Percentiles rank a stretch among this genome's conserved stretches.
phyloP scores from a whole-genome alignment of 2,888 invertebrate genomes.

The Limnephilus auricula region DNA sequence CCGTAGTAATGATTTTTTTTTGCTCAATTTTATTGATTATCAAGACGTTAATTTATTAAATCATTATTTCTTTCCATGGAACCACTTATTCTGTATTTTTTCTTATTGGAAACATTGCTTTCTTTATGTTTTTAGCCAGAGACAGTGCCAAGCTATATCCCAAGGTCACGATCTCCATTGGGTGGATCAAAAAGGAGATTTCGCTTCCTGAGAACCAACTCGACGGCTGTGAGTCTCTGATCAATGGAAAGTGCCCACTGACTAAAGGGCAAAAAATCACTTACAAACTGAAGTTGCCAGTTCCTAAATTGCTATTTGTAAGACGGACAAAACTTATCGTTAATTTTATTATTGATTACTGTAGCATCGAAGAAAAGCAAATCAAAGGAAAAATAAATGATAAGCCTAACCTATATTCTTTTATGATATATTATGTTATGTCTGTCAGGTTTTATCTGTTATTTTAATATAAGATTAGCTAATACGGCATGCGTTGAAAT shows the following conservation, averaged over 20 bases:
- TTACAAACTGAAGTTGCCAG: conserved; percentile 70
- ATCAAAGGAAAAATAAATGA: no score
- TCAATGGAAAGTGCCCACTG: conserved; percentile 70
- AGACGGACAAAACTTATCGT: background rate
- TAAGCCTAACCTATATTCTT: no score
- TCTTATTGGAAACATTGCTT: background rate
- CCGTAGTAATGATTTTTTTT: no score
- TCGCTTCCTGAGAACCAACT: conserved; percentile 69
- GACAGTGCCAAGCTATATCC: conserved; percentile 67
- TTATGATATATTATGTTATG: no score
- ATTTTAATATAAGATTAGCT: no score
- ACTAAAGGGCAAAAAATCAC: conserved; percentile 69
- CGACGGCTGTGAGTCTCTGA: conserved; percentile 69
- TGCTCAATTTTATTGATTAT: no score
- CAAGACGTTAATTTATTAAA: no score
- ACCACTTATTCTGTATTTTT: background rate
- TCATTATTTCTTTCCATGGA: background rate
- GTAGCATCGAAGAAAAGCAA: no score
- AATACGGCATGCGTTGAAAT: no score
- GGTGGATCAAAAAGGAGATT: conserved; percentile 69
- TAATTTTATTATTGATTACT: background rate
- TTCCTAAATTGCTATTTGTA: background rate
- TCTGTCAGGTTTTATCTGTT: no score
- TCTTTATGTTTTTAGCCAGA: conserved; percentile 35
- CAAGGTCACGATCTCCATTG: conserved; percentile 69